Base-by-base conservation (phyloP, 2,888 invertebrate genomes). In the Archips crataeganus region DNA sequence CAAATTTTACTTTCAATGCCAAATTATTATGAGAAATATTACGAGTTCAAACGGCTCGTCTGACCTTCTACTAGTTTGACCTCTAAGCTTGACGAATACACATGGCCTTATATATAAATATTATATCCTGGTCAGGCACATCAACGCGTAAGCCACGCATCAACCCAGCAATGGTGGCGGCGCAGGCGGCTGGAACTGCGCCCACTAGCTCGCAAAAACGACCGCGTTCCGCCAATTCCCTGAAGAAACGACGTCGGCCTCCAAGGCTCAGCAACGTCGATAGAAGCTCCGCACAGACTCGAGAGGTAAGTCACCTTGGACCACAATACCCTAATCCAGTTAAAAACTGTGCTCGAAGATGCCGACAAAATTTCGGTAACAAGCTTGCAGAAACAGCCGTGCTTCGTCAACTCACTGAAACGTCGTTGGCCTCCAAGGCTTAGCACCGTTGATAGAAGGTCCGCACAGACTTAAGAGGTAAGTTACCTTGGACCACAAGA, bases 111-210 rank as follows among this genome's bases (percentile, higher is more conserved):
- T 23, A 15, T 13, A 13, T 32, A 57, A 3, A 57, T 32, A 5
- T 39, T 39, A 6, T 39, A 39, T 39, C 10, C 11, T 57, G 11
- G 3, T 6, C 32, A 97, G 99, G 97, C 84, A 97, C 97, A 79
- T 97, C 97, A 71, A 97, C 97, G 79, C 96, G 97, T 85, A 99
- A 99, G 93, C 99, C 99, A 78, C 97, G 99, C 82, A 96, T 99
- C 87, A 99, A 99, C 95, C 98, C 98, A n/a, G 98, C 99, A 86
- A 93, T 99, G 86, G 99, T 98, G 83, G 99, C 99, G 68, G 98
- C 99, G 86, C 99, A 99, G 95, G 98, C 98, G 76, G 98, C 96
- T 68, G 96, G 95, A 78, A 94, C 95, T 54, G 95, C 95, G 2
- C 95, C 92, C 71, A 91, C 92, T 68, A 92, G 92, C 80, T 93